phyloP scores from a whole-genome alignment of 2,888 invertebrate genomes.

The Nesidiocoris tenuis region DNA sequence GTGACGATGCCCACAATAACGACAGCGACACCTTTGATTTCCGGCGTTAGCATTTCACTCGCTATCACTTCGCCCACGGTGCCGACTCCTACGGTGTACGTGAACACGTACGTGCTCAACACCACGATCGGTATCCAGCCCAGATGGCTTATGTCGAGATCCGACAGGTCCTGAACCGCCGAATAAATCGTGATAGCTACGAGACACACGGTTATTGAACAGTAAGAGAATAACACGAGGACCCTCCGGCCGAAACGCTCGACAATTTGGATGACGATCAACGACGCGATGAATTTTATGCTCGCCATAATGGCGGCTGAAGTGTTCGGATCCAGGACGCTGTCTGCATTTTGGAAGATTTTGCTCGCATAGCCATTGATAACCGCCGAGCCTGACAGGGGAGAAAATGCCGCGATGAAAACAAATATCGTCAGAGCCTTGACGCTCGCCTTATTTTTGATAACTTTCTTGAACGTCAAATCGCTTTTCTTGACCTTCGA shows the following conservation, averaged over 20 bases:
- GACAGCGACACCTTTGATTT: conserved; percentile 37
- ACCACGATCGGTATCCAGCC: conserved; percentile 10
- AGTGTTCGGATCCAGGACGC: conserved; percentile 16
- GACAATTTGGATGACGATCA: conserved; percentile 6
- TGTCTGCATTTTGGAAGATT: conserved; percentile 29
- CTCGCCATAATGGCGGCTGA: conserved; percentile 11
- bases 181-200: conserved; percentile 17
- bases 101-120: conserved; percentile 16
- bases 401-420: conserved; percentile 15
- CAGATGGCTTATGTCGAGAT: conserved; percentile 1
- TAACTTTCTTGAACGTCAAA: conserved; percentile 4
- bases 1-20: conserved; percentile 14
- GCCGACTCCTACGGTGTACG: conserved; percentile 13
- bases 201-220: conserved; percentile 6
- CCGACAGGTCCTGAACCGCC: background rate
- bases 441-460: conserved; percentile 4
- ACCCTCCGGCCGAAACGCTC: conserved; percentile 21
- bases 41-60: conserved; percentile 28
- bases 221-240: conserved; percentile 10
- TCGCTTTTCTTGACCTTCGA: background rate
- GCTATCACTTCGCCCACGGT: conserved; percentile 28
- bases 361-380: conserved; percentile 31
- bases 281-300: conserved; percentile 28
- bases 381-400: conserved; percentile 17
- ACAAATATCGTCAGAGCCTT: conserved; percentile 16